Base-by-base conservation (phyloP, 2,888 invertebrate species). In the Euclidia mi region DNA sequence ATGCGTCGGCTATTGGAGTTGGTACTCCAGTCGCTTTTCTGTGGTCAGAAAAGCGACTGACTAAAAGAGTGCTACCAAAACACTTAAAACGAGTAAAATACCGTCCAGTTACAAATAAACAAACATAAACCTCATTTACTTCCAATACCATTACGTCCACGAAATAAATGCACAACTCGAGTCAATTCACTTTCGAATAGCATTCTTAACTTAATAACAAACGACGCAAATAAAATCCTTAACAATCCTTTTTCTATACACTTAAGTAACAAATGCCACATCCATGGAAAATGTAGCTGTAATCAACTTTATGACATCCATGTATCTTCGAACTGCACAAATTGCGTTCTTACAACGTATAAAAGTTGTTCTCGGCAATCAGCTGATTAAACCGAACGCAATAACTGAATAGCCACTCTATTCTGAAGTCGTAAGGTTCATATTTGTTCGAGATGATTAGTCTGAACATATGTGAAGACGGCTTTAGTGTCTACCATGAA, bases 311-410 rank as follows among this genome's bases (percentile, higher is more conserved):
- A 71, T 64, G 66, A 73, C 73, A 71, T 73, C 62, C 62, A 65
- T 74, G 73, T 74, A 64, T 74, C 70, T 72, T 74, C 73, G 73
- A 76, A 76, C 62, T 79, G 79, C 82, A 82, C 77, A 84, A 88
- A 86, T 86, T 83, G 81, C 81, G 79, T 85, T 87, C 85, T 83
- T 84, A 87, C 83, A 83, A 79, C 80, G 75, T 82, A 89, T 87
- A 88, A 89, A 89, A 88, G 81, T 87, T 86, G 77, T 75, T 76
- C 74, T 57, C 61, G 43, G 77, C 75, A 71, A 69, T 75, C 75
- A 78, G 69, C 77, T 70, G 72, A 75, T 71, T 77, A 78, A 76
- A 71, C 52, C 31, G 17, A 57, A 47, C 32, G 3, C 3, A n/a
- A 9, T 52, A 48, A 37, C 34, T 28, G 43, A 73, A 63, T 53